Conservation (phyloP, 2,797 vertebrate genomes). For the Spondyliosoma cantharus region DNA sequence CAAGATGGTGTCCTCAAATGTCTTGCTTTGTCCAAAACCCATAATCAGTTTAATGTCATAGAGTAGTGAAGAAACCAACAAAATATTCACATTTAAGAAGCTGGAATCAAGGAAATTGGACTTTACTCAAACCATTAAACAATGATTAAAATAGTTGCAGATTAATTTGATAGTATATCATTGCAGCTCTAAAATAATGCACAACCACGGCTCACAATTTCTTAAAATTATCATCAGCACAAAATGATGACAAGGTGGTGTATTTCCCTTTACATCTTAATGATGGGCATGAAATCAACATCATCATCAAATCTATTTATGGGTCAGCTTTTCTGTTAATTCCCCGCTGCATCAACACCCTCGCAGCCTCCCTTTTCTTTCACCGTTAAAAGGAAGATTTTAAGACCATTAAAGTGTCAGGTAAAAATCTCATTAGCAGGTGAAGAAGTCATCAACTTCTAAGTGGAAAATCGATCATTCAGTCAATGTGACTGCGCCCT, state of each 20-base stretch:
- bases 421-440: slow-evolving; percentile 63
- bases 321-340: slow-evolving; percentile 35
- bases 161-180: no score
- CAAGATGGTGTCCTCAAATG: no score
- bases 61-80: no score
- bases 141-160: no score
- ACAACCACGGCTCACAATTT: not conserved
- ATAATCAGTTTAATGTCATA: no score
- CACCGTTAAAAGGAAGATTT: slow-evolving; percentile 6
- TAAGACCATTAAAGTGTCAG: not conserved
- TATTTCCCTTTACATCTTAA: not conserved
- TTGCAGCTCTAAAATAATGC: not conserved
- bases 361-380: not conserved
- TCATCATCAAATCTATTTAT: slow-evolving; percentile 1
- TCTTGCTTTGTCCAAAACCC: no score
- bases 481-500: slow-evolving; percentile 34
- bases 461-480: slow-evolving; percentile 56
- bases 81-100: no score
- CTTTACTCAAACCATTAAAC: no score
- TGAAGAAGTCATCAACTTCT: slow-evolving; percentile 46
- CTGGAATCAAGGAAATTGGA: no score
- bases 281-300: slow-evolving; percentile 18
- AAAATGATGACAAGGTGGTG: slow-evolving; percentile 9
- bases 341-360: slow-evolving; percentile 19
- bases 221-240: slow-evolving; percentile 6